Base-by-base conservation (phyloP, 2,888 invertebrate genomes). In the Metopia argyrocephala region DNA sequence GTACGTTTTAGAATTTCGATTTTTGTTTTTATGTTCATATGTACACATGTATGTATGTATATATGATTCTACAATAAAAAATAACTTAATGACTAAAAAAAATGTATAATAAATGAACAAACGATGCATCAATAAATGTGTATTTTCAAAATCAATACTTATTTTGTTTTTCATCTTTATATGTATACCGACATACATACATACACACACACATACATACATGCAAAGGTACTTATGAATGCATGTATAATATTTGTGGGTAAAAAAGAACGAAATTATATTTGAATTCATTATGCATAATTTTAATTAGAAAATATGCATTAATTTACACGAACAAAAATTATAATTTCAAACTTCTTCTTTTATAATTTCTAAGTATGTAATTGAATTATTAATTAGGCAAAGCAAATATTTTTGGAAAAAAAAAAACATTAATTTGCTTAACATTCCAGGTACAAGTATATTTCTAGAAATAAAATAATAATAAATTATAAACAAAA, bases 1-100 rank as follows among this genome's bases (percentile, higher is more conserved):
- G 21, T 66, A 45, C 18, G 56, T 62, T 69, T 74, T 61, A 62
- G 46, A 48, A 69, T 48, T 57, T 28, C 31, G 21, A 21, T 45
- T 38, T 31, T 27, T 45, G 15, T 38, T 7, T 45, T 31, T 56
- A n/a, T 56, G 27, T 15, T 9, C 9, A 38, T 38, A 4, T 12
- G 38, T 9, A 38, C 9, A 12, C 9, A 38, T 12, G 2, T 38
- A 5, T 21, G 9, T 3, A 21, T 52, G 20, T 52, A 12, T 21
- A 52, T 21, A 21, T 12, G 21, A 57, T 57, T 25, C 5, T 59
- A 31, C 31, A 28, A 31, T 21, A 20, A 59, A n/a, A 21, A 59
- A 59, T 31, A 1, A 31, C 28, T 21, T 21, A 9, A 7, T 28
- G 18, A 38, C 31, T 5, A 31, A 9, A n/a, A n/a, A n/a, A 9